Evolutionary conservation across 2,888 invertebrate species (phyloP).

Genomic region (Timema cristinae): DNA sequence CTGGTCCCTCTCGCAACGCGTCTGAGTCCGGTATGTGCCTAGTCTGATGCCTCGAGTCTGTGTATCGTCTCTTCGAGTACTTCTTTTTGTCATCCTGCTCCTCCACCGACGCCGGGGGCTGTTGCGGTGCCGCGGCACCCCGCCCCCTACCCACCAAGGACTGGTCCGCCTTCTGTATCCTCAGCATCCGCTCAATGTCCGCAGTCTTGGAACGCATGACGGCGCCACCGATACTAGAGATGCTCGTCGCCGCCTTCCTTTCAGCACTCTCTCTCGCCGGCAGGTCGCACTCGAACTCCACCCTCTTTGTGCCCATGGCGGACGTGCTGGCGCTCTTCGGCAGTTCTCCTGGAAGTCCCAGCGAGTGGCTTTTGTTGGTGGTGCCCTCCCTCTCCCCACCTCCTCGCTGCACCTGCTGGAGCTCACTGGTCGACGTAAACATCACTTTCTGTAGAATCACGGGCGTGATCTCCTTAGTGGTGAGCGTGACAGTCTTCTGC

Average conservation of each 20-base stretch:
- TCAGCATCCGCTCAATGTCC: conserved; percentile 58
- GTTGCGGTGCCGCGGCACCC: conserved; percentile 20
- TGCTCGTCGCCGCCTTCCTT: conserved; percentile 52
- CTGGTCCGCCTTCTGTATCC: conserved; percentile 23
- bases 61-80: conserved; percentile 57
- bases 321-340: conserved; percentile 29
- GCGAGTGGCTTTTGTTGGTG: background rate
- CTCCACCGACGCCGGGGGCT: conserved; percentile 43
- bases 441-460: conserved; percentile 31
- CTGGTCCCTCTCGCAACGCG: conserved; percentile 41
- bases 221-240: conserved; percentile 62
- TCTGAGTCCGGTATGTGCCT: conserved; percentile 55
- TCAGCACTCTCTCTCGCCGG: conserved; percentile 35
- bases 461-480: conserved; percentile 28
- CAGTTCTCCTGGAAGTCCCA: conserved; percentile 13
- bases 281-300: conserved; percentile 18
- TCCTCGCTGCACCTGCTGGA: conserved; percentile 43
- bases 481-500: conserved; percentile 15
- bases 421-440: conserved; percentile 57
- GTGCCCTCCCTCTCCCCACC: conserved; percentile 13
- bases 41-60: conserved; percentile 57
- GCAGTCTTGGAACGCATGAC: conserved; percentile 63
- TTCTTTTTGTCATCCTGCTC: conserved; percentile 56
- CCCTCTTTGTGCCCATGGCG: conserved; percentile 15
- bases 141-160: background rate